A percentile compares a stretch with the other conserved stretches of the same genome.
Conservation (phyloP, 30 jellyfish, hydroid and myxozoan genomes). For the Morbakka virulenta region DNA sequence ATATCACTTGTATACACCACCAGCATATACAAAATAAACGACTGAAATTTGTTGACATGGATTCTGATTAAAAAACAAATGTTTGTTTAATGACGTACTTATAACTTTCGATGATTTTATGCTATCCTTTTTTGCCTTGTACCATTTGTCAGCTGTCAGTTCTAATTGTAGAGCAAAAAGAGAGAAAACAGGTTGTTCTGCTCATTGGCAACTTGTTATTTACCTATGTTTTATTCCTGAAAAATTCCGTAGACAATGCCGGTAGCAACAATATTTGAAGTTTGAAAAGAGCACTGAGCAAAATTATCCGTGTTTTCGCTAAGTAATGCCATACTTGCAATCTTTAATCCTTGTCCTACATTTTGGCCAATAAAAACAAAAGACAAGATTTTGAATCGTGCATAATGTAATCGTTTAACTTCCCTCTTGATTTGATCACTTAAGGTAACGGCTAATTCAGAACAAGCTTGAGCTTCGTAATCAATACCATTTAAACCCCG, state of each 20-base stretch:
- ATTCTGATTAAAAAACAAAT: too few species aligned
- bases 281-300: slow-evolving; percentile 33
- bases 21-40: too few species aligned
- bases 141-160: too few species aligned
- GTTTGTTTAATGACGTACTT: too few species aligned
- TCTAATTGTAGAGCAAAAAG: too few species aligned
- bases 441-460: slow-evolving; percentile 13
- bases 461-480: slow-evolving; percentile 22
- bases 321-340: slow-evolving; percentile 46
- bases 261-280: slow-evolving; percentile 30
- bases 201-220: too few species aligned
- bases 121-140: too few species aligned
- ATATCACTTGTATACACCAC: too few species aligned
- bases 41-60: too few species aligned
- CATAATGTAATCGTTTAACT: slow-evolving; percentile 40
- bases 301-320: slow-evolving; percentile 25
- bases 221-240: too few species aligned
- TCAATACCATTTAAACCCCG: slow-evolving; percentile 13
- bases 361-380: slow-evolving; percentile 60
- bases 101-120: too few species aligned
- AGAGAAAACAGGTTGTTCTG: too few species aligned
- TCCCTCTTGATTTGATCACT: slow-evolving; percentile 46
- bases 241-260: slow-evolving; percentile 58
- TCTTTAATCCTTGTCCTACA: slow-evolving; percentile 39
- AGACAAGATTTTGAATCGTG: slow-evolving; percentile 33